Evolutionary conservation across 2,113 vertebrate species (phyloP).

Genomic region (Anguilla japonica): DNA sequence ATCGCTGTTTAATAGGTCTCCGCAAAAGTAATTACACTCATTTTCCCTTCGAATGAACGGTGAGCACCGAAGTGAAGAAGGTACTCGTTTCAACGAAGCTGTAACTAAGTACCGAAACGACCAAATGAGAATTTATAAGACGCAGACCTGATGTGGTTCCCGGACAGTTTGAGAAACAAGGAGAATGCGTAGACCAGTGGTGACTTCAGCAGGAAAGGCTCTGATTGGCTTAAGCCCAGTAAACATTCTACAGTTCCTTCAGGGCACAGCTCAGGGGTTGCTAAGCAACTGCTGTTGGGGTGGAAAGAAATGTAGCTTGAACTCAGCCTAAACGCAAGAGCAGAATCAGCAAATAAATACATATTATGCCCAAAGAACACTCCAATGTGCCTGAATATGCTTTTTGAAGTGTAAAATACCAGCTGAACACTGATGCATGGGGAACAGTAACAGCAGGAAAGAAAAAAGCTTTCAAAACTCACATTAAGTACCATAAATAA

Average conservation of each 20-base stretch:
- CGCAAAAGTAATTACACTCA: background rate
- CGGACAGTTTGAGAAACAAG: conserved; percentile 2
- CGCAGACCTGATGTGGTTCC: background rate
- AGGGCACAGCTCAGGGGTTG: conserved; percentile 21
- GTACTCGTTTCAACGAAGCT: background rate
- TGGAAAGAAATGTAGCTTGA: conserved; percentile 18
- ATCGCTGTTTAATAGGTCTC: background rate
- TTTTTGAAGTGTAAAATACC: conserved; percentile 29
- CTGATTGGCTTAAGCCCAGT: conserved; percentile 18
- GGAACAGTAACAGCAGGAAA: conserved; percentile 19
- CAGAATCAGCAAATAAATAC: conserved; percentile 27
- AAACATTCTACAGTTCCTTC: conserved; percentile 16
- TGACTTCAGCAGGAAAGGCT: conserved; percentile 20
- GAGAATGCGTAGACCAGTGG: background rate
- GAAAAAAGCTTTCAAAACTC: conserved; percentile 34
- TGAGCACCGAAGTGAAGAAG: background rate
- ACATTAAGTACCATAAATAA: conserved; percentile 24
- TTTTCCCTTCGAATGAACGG: background rate
- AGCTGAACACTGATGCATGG: conserved; percentile 13
- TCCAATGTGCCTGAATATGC: background rate
- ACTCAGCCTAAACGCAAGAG: conserved; percentile 12
- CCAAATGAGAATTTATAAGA: background rate
- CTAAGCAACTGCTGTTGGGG: conserved; percentile 18
- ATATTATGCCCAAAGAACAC: conserved; percentile 15
- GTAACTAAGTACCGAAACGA: background rate